Conservation (phyloP, 2,797 vertebrate genomes). For the Craterocephalus amniculus region DNA sequence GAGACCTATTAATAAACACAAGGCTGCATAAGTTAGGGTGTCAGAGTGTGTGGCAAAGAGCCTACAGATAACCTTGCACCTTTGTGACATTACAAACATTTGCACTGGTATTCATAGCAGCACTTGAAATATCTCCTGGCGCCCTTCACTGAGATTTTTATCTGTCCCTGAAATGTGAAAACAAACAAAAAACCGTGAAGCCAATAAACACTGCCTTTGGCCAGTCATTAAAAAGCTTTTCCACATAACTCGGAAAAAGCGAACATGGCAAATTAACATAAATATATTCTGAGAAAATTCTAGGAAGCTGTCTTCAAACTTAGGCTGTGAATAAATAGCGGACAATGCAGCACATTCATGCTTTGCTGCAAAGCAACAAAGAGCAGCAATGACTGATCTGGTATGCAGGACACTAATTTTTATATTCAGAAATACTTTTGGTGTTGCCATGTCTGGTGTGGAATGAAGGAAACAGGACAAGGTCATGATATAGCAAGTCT, state of each 20-base stretch:
- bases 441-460: constrained; percentile 13
- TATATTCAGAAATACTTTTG: constrained; percentile 23
- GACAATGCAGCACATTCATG: constrained; percentile 26
- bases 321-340: constrained; percentile 51
- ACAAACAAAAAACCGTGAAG: constrained; percentile 64
- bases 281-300: constrained; percentile 56
- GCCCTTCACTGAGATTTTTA: constrained; percentile 69
- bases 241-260: constrained; percentile 59
- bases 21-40: constrained; percentile 66
- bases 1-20: constrained; percentile 66
- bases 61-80: constrained; percentile 75
- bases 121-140: constrained; percentile 69
- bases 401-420: constrained; percentile 13
- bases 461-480: constrained; percentile 32
- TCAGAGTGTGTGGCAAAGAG: constrained; percentile 55
- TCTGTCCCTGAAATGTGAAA: constrained; percentile 72
- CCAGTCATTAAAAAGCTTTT: constrained; percentile 29
- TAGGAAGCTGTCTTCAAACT: constrained; percentile 53
- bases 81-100: constrained; percentile 80
- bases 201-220: constrained; percentile 60
- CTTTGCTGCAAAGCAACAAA: constrained; percentile 28
- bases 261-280: constrained; percentile 62
- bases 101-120: constrained; percentile 74
- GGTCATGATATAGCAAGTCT: constrained; percentile 40
- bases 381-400: constrained; percentile 21